Percentiles rank a stretch among this genome's conserved stretches.
Conservation (phyloP, 2,888 invertebrate genomes). For the Tinea semifulvella region DNA sequence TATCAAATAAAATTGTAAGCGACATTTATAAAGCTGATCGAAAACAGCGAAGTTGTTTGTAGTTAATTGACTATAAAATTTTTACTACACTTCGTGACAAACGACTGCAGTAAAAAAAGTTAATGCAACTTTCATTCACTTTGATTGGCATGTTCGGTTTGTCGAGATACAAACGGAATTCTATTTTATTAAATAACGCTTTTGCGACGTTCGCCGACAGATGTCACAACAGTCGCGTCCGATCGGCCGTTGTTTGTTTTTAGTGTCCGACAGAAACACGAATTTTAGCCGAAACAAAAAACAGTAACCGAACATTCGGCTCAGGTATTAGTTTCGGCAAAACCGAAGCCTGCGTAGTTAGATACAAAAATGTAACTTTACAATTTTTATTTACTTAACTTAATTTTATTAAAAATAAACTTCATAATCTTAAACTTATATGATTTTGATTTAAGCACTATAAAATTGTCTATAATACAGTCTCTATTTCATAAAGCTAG, state of each 20-base stretch:
- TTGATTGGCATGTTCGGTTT: conserved; percentile 3
- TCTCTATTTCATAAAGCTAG: no score
- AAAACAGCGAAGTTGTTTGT: conserved; percentile 4
- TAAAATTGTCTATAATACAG: no score
- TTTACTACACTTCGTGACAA: neutral
- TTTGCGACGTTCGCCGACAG: conserved; percentile 24
- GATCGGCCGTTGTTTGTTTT: conserved; percentile 18
- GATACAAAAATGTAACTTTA: no score
- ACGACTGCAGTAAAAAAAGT: conserved; percentile 8
- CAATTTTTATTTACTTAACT: no score
- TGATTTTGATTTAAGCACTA: no score
- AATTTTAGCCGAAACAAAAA: no score
- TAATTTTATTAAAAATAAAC: no score
- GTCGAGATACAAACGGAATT: conserved; percentile 4
- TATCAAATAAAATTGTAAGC: conserved; percentile 1
- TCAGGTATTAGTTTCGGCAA: no score
- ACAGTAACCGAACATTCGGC: no score
- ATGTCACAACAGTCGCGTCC: conserved; percentile 40
- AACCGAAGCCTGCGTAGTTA: no score
- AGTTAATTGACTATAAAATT: conserved; percentile 3
- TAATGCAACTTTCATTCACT: conserved; percentile 1
- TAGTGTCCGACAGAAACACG: no score
- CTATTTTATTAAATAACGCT: conserved; percentile 11
- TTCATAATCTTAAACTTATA: no score
- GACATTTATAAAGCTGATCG: conserved; percentile 5